Conservation (phyloP, 2,888 invertebrate genomes). For the Tachina grossa region DNA sequence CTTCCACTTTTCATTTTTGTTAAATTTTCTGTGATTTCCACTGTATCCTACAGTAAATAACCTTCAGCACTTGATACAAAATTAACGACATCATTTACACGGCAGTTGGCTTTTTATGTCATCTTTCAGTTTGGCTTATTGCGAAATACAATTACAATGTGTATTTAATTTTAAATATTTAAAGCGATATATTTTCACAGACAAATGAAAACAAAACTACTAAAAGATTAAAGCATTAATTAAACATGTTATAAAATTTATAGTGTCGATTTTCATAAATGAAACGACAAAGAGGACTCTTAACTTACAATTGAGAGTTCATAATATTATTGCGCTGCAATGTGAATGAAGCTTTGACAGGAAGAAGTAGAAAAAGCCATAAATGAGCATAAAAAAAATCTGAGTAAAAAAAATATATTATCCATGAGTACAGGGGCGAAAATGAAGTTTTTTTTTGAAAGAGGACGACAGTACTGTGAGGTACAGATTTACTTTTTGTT, state of each 20-base stretch:
- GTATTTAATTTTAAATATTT: conserved; percentile 30
- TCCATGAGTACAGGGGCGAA: no score
- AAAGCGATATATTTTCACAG: conserved; percentile 14
- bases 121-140: conserved; percentile 3
- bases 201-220: background rate
- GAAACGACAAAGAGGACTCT: conserved; percentile 51
- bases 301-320: conserved; percentile 46
- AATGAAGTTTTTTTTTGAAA: no score
- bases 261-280: conserved; percentile 58
- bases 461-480: no score
- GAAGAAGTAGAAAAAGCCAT: background rate
- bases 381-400: background rate
- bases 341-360: conserved; percentile 9
- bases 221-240: conserved; percentile 48
- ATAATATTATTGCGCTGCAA: conserved; percentile 17
- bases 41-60: conserved; percentile 8
- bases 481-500: no score
- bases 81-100: conserved; percentile 6
- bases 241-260: conserved; percentile 62
- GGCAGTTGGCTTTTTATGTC: background rate
- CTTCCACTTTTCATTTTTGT: background rate
- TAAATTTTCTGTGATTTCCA: background rate
- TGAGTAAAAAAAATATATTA: background rate
- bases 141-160: background rate
- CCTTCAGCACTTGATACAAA: background rate